These are phyloP conservation scores for Lithodes maja DNA, from an alignment of 2,888 invertebrate species.

Conservation along the genomic window DNA sequence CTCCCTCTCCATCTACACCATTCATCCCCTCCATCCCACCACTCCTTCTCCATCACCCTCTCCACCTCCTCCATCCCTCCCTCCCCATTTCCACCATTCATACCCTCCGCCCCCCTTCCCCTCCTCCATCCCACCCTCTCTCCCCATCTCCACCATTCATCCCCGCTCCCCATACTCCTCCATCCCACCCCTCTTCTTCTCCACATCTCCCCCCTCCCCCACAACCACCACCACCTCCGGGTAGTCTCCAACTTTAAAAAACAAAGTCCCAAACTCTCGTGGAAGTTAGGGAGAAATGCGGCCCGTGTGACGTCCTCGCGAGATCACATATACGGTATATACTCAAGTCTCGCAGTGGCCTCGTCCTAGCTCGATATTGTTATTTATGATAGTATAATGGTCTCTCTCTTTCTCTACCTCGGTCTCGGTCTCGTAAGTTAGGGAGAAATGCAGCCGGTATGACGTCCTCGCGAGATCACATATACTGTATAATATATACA, in stretches of 20 bases:
- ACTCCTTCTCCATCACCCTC: background rate
- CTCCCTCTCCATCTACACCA: background rate
- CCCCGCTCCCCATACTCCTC: background rate
- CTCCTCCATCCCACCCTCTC: background rate
- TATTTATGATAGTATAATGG: no score
- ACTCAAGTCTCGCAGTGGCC: background rate
- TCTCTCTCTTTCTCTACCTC: no score
- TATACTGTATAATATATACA: background rate
- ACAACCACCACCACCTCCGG: background rate
- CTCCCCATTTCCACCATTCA: background rate
- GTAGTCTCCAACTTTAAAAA: background rate
- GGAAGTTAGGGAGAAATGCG: conserved; percentile 26
- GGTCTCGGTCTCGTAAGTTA: background rate
- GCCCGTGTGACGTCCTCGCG: background rate
- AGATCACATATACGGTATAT: background rate
- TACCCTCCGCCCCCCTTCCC: background rate
- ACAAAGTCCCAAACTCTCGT: conserved; percentile 19
- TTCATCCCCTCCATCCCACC: background rate
- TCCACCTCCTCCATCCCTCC: background rate
- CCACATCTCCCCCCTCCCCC: background rate
- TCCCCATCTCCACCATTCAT: background rate
- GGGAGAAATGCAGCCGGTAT: conserved; percentile 11
- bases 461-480: background rate
- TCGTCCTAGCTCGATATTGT: background rate
- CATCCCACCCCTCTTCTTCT: background rate